Evolutionary conservation across 2,113 vertebrate genomes (phyloP).

Genomic region (Thunnus thynnus): DNA sequence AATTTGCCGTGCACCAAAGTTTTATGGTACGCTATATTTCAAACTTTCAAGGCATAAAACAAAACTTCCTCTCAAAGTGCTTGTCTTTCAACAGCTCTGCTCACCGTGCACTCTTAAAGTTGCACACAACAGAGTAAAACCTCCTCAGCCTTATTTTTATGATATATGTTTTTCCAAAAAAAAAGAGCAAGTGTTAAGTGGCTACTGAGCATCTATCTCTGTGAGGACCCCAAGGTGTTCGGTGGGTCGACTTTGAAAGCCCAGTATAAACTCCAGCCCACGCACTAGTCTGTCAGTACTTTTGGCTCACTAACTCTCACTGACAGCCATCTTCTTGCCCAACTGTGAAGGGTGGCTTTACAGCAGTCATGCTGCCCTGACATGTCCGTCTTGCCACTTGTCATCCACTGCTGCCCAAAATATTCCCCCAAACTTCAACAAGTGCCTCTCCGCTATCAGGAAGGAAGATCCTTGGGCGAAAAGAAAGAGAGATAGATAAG

Average conservation of each 20-base stretch:
- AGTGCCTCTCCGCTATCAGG: not conserved
- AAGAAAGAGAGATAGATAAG: not conserved
- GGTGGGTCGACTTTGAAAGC: slow-evolving; percentile 14
- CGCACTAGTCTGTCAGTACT: slow-evolving; percentile 23
- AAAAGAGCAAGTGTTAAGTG: slow-evolving; percentile 8
- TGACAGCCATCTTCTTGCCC: slow-evolving; percentile 40
- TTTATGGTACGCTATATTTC: slow-evolving; percentile 23
- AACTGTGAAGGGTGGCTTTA: slow-evolving; percentile 14
- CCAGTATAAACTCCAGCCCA: slow-evolving; percentile 14
- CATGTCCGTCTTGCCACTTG: slow-evolving; percentile 5
- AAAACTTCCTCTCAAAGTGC: not conserved
- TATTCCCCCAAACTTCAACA: slow-evolving; percentile 9
- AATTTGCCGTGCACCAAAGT: not conserved
- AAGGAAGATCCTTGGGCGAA: not conserved
- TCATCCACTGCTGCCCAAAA: slow-evolving; percentile 9
- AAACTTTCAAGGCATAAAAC: slow-evolving; percentile 15
- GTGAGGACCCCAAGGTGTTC: not conserved
- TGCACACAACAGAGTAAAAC: slow-evolving; percentile 15
- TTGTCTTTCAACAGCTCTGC: slow-evolving; percentile 12
- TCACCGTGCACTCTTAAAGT: not conserved
- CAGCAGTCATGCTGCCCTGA: slow-evolving; percentile 3
- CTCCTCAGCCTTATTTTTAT: slow-evolving; percentile 12
- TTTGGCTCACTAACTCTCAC: slow-evolving; percentile 32
- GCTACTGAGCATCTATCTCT: slow-evolving; percentile 24
- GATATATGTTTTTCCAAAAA: not conserved